Conservation (phyloP, 2,888 invertebrate genomes). For the Oscheius sp. region DNA sequence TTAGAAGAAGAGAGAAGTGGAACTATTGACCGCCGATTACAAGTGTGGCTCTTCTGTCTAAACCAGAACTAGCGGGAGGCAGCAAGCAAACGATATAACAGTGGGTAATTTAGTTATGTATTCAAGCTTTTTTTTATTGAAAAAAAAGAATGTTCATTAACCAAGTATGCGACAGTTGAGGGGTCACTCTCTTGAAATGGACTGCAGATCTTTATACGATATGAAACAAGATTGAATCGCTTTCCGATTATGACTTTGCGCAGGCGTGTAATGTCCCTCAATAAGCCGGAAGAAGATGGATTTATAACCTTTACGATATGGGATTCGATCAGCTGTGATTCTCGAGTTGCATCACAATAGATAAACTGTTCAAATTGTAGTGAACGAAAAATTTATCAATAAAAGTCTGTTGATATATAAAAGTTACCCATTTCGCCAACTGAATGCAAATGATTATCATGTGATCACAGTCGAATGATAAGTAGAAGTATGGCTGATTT, state of each 20-base stretch:
- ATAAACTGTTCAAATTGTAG: too few species aligned
- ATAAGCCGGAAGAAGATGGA: not conserved
- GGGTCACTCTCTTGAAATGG: slow-evolving; percentile 20
- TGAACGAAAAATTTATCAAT: not conserved
- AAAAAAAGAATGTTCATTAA: not conserved
- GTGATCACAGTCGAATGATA: slow-evolving; percentile 27
- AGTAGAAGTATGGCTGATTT: slow-evolving; percentile 20
- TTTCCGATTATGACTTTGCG: slow-evolving; percentile 27
- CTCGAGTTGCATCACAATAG: too few species aligned
- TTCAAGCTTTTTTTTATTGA: too few species aligned
- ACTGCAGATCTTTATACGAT: slow-evolving; percentile 25
- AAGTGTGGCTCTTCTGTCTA: slow-evolving; percentile 19
- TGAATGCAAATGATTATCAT: slow-evolving; percentile 15
- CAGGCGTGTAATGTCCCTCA: slow-evolving; percentile 15
- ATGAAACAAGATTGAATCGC: slow-evolving; percentile 31
- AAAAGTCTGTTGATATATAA: too few species aligned
- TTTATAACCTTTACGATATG: too few species aligned
- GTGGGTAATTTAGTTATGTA: too few species aligned
- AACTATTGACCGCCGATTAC: slow-evolving; percentile 4
- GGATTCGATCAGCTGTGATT: too few species aligned
- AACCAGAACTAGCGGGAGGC: slow-evolving; percentile 18
- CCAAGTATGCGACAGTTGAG: slow-evolving; percentile 12
- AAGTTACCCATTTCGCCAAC: slow-evolving; percentile 27
- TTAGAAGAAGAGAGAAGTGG: not conserved
- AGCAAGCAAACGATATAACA: slow-evolving; percentile 1